These are phyloP conservation scores for Diadumene lineata DNA, from an alignment of 92 coral and sea anemone genomes.

Conservation along the genomic window DNA sequence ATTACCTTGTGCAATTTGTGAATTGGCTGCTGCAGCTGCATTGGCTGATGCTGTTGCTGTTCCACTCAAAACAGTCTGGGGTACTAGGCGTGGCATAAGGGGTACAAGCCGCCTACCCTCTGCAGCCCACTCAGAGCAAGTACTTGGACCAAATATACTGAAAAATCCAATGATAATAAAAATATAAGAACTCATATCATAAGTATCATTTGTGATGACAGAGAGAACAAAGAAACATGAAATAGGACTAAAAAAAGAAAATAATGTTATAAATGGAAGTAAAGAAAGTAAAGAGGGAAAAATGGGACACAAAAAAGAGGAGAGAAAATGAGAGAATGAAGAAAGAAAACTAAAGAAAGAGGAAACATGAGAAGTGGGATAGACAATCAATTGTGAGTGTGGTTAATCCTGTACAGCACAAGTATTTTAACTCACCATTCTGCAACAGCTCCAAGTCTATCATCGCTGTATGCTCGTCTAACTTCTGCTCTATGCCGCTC, in stretches of 20 bases:
- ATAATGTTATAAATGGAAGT: background rate
- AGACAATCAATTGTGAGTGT: too few species aligned
- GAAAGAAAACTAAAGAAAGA: too few species aligned
- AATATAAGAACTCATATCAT: too few species aligned
- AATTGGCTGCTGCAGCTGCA: slow-evolving; percentile 90
- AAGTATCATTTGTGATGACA: too few species aligned
- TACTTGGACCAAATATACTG: slow-evolving; percentile 95
- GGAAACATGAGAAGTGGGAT: too few species aligned
- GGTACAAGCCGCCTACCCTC: slow-evolving; percentile 98
- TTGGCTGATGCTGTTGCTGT: slow-evolving; percentile 99
- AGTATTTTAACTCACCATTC: slow-evolving; percentile 62
- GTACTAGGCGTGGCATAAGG: slow-evolving; percentile 99
- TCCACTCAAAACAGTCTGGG: slow-evolving; percentile 93
- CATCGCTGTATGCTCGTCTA: slow-evolving; percentile 97
- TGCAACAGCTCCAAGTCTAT: slow-evolving; percentile 86
- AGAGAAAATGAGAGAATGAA: too few species aligned
- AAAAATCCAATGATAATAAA: too few species aligned
- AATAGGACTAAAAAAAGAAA: too few species aligned
- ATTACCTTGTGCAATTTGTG: slow-evolving; percentile 66
- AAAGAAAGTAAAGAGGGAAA: background rate
- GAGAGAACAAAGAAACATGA: too few species aligned
- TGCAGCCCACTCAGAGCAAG: slow-evolving; percentile 98
- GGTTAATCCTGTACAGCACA: too few species aligned
- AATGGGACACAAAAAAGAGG: background rate
- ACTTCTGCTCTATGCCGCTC: slow-evolving; percentile 98